Evolutionary conservation across 2,797 vertebrate genomes (phyloP), one percentile per base, ranked within the genome.

Genomic region (Dendrocincla fuliginosa): DNA sequence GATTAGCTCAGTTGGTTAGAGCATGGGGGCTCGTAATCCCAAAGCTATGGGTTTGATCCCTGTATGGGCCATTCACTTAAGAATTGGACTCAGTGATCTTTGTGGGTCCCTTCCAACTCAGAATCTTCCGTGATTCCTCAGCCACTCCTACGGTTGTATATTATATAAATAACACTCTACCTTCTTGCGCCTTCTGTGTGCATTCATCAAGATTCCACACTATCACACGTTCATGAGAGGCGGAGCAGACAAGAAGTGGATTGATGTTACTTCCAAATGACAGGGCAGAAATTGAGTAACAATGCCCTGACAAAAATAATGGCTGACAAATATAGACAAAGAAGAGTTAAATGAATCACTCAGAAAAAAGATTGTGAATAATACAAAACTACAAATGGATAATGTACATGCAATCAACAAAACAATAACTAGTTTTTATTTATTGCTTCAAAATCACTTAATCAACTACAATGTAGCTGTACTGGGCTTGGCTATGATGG

Each of bases 181-280:
- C 98, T 97, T 96, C 61, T 73, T 90, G 57, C 10, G 64, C 55
- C 24, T 89, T 93, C 81, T 81, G 55, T 11, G 27, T 69, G 53
- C 98, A 98, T 42, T 97, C 93, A 4, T 96, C 95, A 55, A 98
- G 76, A 71, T 95, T 87, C 98, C 98, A 98, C 44, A 96, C 61
- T 15, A 98, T 89, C 16, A 98, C 92, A n/a, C 10, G 32, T 28
- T 98, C 98, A 32, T 3, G 47, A 9, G 98, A 98, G 13, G 98
- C 98, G 44, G 98, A 98, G 28, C 97, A 98, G 63, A 98, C 11
- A 18, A 97, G 93, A 33, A 76, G 90, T 0, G 97, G 97, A 32
- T 59, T 46, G 41, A 6, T 67, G 60, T 56, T 75, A 46, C 74
- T 97, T 61, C 98, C 98, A 84, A 98, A 97, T 10, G 95, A 75